A percentile compares a stretch with the other conserved stretches of the same genome.
Evolutionary conservation across 2,113 vertebrate species (phyloP).

Genomic region (Candoia aspera): DNA sequence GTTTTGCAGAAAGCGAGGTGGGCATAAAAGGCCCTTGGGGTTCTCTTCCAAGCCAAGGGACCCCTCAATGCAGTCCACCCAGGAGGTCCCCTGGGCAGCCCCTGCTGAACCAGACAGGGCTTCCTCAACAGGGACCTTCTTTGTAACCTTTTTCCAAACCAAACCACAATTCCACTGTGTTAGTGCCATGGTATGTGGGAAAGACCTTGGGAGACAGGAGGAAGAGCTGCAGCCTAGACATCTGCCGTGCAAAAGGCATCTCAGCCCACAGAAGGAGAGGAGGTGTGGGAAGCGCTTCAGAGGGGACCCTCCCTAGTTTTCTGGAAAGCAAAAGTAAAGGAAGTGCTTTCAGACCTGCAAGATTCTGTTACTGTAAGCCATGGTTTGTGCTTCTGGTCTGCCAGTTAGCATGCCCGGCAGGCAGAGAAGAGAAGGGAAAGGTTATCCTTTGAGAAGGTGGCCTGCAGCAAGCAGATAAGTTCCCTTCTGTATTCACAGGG

Average conservation of each 20-base stretch:
- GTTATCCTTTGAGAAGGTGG: not conserved
- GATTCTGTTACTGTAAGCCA: not conserved
- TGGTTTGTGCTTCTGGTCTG: accelerated
- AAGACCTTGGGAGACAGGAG: not conserved
- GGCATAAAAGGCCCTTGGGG: not conserved
- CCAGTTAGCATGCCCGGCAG: not conserved
- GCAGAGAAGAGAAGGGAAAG: not conserved
- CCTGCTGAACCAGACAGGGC: not conserved
- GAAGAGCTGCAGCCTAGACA: accelerated
- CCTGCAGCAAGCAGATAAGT: not conserved
- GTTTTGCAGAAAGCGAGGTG: not conserved
- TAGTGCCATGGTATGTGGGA: not conserved
- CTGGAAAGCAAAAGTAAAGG: not conserved
- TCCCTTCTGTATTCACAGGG: not conserved
- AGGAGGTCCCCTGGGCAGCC: not conserved
- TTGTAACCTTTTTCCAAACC: not conserved
- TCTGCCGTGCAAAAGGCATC: not conserved
- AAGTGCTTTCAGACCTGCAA: not conserved
- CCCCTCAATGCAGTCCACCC: not conserved
- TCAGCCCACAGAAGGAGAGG: not conserved
- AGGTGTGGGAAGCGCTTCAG: not conserved
- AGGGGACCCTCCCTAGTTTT: too few relatives aligned
- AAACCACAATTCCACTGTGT: not conserved
- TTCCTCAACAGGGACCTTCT: not conserved
- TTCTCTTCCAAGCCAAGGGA: not conserved